Evolutionary conservation across 1,140 invertebrate genomes (phyloP), one percentile per base, ranked within the genome.

Genomic region (Cydia fagiglandana): DNA sequence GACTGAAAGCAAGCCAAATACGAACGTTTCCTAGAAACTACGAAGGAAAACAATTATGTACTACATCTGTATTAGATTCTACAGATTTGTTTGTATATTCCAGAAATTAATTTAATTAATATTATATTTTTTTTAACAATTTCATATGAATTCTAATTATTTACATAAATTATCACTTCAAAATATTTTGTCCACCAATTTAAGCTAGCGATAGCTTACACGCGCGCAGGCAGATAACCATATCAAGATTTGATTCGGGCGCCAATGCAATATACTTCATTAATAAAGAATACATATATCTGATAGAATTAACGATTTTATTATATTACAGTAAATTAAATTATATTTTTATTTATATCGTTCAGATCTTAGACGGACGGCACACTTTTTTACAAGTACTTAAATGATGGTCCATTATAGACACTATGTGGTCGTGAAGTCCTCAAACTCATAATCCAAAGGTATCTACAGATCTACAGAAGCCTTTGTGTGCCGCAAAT

Each of bases 41-140:
- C n/a, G n/a, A n/a, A n/a, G n/a, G n/a, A n/a, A n/a, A n/a, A n/a
- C n/a, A n/a, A n/a, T n/a, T n/a, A n/a, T n/a, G n/a, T n/a, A n/a
- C n/a, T n/a, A n/a, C n/a, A n/a, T n/a, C n/a, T n/a, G n/a, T n/a
- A 41, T 70, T 17, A 68, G 64, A 68, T 68, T 38, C 64, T 56
- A 56, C 53, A 61, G 2, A 24, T 61, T 61, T 61, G 17, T 24
- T n/a, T 70, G 30, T 70, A 70, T 70, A 41, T 70, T 66, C 34
- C 45, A 20, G 34, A 70, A 70, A 70, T 70, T 70, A 70, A 70
- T 70, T 70, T 1, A 34, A 80, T 76, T 75, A 73, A 82, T 80
- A 80, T 84, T 77, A 89, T 88, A 89, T 87, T 88, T 86, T 78
- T 86, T 75, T 86, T 85, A 88, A 89, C 88, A 85, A 86, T 84